Evolutionary conservation across 2,888 invertebrate species (phyloP), one percentile per base, ranked within the genome.

Genomic region (Epinotia nisella): DNA sequence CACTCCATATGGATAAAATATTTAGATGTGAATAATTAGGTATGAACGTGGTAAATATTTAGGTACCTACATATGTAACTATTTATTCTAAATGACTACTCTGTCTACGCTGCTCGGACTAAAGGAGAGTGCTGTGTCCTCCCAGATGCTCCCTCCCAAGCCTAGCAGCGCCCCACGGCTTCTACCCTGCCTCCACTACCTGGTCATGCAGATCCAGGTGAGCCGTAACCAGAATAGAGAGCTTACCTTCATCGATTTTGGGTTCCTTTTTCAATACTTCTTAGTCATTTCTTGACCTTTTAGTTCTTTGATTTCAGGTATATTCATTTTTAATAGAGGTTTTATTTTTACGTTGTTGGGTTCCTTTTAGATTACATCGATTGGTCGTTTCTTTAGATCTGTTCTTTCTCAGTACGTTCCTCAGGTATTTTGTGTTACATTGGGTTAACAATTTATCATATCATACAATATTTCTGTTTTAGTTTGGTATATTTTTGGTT

Each of bases 171-270:
- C 89, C 65, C 83, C 88, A 75, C 82, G 92, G 76, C 82, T 93
- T 74, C 84, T 93, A 79, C 92, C 93, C 77, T 92, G 92, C 78
- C 88, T 93, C 69, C 92, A 93, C 88, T 93, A 90, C 85, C 81
- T 93, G 78, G 82, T 93, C 78, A 88, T 91, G 87, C 92, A 92
- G 84, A 81, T 93, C 76, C 93, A 93, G 93, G 93, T 93, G 92
- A 93, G 93, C 85, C 86, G 88, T 88, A 91, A 82, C 91, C 86
- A 85, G 79, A 89, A 89, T 85, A 85, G 91, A 83, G 85, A 81
- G 75, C 80, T 75, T 69, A 69, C 76, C 73, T 65, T 75, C n/a
- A 76, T 76, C 75, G 78, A 74, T 70, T 74, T 74, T 76, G 74
- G 76, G 75, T 76, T 76, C 70, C 49, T 55, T 67, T 73, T 70